Evolutionary conservation across 2,113 vertebrate species (phyloP).

Genomic region (Heptranchias perlo): DNA sequence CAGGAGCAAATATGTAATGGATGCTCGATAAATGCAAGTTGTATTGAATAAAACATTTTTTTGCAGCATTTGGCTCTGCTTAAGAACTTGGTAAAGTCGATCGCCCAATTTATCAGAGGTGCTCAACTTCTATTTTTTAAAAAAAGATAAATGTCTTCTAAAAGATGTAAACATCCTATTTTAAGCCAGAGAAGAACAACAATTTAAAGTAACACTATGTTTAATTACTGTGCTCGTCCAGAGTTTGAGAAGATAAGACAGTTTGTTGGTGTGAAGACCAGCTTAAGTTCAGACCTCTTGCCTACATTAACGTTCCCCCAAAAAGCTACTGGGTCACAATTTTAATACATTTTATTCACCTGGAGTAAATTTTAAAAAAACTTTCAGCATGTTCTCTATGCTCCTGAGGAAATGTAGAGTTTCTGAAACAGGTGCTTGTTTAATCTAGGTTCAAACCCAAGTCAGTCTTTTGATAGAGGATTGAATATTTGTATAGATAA

Average conservation of each 20-base stretch:
- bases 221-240: not conserved
- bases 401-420: not conserved
- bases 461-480: not conserved
- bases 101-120: not conserved
- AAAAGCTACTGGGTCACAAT: not conserved
- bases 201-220: not conserved
- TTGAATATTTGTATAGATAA: not conserved
- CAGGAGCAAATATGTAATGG: too few species aligned
- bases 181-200: not conserved
- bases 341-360: not conserved
- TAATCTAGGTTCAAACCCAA: not conserved
- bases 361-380: not conserved
- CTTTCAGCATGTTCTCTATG: not conserved
- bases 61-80: not conserved
- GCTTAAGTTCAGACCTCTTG: not conserved
- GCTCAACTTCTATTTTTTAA: not conserved
- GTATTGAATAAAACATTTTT: not conserved
- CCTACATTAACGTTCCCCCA: not conserved
- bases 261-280: not conserved
- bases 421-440: constrained; percentile 5
- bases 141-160: not conserved
- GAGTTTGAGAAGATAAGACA: not conserved
- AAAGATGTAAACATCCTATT: not conserved
- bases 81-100: not conserved
- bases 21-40: not conserved